These are phyloP conservation scores for Amblyornis subalaris DNA, from an alignment of 2,113 vertebrate species.

Conservation along the genomic window DNA sequence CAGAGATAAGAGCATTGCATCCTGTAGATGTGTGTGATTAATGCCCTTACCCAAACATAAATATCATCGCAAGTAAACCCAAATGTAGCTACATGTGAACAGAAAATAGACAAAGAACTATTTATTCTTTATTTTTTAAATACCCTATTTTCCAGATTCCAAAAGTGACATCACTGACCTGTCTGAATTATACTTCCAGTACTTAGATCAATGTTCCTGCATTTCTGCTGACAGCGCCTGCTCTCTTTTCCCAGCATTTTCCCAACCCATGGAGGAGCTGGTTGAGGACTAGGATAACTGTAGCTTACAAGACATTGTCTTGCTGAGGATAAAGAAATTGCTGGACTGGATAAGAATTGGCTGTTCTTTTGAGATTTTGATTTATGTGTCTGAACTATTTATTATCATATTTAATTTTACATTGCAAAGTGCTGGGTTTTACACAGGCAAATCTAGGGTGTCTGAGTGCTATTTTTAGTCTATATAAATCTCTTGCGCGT, in stretches of 20 bases:
- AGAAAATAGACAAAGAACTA: neutral
- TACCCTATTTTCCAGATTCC: neutral
- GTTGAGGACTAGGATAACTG: neutral
- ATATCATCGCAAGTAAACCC: neutral
- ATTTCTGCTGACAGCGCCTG: neutral
- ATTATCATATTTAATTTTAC: slow-evolving; percentile 11
- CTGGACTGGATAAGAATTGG: neutral
- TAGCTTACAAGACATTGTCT: neutral
- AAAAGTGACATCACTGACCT: neutral
- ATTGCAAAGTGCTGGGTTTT: neutral
- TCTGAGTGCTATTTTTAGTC: neutral
- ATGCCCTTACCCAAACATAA: neutral
- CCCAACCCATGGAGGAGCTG: neutral
- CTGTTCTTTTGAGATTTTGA: neutral
- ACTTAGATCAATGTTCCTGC: neutral
- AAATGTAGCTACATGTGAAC: neutral
- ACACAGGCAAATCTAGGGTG: neutral
- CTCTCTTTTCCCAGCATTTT: neutral
- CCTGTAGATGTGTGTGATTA: neutral
- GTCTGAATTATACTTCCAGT: neutral
- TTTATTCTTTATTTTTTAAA: neutral
- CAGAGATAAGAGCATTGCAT: neutral
- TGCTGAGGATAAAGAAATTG: neutral
- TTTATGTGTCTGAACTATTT: slow-evolving; percentile 7
- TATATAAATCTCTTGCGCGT: neutral